Percentiles rank a stretch among this genome's conserved stretches.
Evolutionary conservation across 2,797 vertebrate genomes (phyloP).

Genomic region (Monodelphis domestica): DNA sequence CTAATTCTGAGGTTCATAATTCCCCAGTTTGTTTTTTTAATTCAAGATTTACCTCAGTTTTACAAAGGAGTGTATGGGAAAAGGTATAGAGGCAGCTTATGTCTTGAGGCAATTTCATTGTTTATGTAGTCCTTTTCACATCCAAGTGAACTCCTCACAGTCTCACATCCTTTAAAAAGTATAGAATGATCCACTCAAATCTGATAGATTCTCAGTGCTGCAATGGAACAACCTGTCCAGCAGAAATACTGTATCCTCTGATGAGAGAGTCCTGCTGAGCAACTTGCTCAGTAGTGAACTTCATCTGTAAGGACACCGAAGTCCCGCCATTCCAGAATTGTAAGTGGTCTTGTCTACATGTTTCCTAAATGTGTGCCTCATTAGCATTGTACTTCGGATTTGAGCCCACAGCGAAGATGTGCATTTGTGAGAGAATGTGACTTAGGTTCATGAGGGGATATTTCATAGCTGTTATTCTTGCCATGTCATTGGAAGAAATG

Average conservation of each 20-base stretch:
- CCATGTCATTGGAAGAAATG: neutral
- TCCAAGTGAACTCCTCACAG: neutral
- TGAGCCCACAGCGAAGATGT: neutral
- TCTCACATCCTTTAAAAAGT: neutral
- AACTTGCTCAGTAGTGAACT: neutral
- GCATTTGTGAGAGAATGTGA: neutral
- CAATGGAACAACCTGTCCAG: neutral
- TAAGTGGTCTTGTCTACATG: neutral
- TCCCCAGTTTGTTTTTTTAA: neutral
- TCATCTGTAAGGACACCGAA: neutral
- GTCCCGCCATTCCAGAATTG: neutral
- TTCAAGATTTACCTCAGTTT: neutral
- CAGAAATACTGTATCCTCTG: neutral
- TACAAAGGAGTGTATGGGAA: neutral
- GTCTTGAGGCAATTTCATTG: neutral
- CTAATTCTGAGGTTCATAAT: neutral
- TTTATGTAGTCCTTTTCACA: neutral
- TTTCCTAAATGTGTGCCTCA: neutral
- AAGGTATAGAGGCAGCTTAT: neutral
- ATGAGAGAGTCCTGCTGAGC: neutral
- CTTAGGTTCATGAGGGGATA: neutral
- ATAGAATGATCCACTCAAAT: neutral
- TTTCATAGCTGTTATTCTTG: neutral
- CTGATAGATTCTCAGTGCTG: neutral
- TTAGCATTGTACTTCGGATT: neutral